Base-by-base conservation (phyloP, 2,888 invertebrate genomes). In the Candidula unifasciata region DNA sequence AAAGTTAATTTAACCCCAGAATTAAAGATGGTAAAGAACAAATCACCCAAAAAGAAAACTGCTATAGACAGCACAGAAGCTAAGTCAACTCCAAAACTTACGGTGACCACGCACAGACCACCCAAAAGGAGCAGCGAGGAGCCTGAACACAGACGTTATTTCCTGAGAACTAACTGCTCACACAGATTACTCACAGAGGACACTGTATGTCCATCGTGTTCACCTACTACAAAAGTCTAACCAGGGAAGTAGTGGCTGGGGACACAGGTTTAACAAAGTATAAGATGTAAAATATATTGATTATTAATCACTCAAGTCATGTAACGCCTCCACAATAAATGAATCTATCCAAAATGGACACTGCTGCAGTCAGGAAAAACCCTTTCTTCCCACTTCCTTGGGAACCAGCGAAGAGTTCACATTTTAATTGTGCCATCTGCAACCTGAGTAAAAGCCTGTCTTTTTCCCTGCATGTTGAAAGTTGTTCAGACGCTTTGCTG, bases 151-250 rank as follows among this genome's bases (percentile, higher is more conserved):
- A 66, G 52, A 5, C 60, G 79, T 44, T 79, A 79, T 79, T 79
- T 79, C 68, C 79, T 79, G 27, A 79, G 79, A 79, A 79, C 79
- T 21, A 79, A 68, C 16, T 79, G 79, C 30, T 79, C 79, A 21
- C 79, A 79, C 66, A 37, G 79, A 27, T 30, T 66, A 18, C 24
- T 30, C 21, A 13, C 44, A 24, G 27, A 1, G 18, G 79, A 68
- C 13, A n/a, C 8, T 27, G 44, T 30, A 0, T 79, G 79, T 52
- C 79, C 79, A 68, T 66, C 79, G 0, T 79, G 79, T n/a, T 66
- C 79, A 64, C 79, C 79, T 44, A 37, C 16, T 5, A 73, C 16
- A n/a, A 24, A 60, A 21, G 5, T 6, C 18, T n/a, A 60, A 24
- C 5, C 3, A 5, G 3, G n/a, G 21, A 5, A 18, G 6, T 60